Evolutionary conservation across 2,888 invertebrate species (phyloP), one percentile per base, ranked within the genome.

Genomic region (Drosophila engyochracea): DNA sequence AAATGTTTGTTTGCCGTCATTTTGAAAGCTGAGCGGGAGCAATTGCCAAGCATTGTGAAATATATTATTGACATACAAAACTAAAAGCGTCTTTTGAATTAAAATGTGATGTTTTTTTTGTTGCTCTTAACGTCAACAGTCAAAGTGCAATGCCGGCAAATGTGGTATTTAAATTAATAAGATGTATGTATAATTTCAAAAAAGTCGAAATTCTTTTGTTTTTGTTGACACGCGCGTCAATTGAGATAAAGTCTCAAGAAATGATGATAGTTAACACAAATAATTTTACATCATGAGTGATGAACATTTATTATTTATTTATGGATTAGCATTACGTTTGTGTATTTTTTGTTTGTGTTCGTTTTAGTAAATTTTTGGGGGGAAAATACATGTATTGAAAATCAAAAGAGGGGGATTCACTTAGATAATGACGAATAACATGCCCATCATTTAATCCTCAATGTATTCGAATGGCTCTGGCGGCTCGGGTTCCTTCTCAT

Each of bases 391-490:
- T 73, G 58, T 70, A 55, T 67, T 79, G 68, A 74, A 70, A 76
- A 85, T 76, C 62, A 30, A 66, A 65, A 78, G 81, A 65, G 63
- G 54, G 33, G 60, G 47, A 35, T 70, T 78, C 59, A 62, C 76
- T 91, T 90, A 91, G 74, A 91, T 90, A 73, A 90, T 89, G 85
- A 90, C 91, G 60, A 91, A 90, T 70, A 90, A 81, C 90, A 90
- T 82, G 81, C 83, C 87, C 90, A 90, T 87, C 90, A 90, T 87
- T 90, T 93, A 93, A 85, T 97, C 97, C 93, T 99, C 99, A 86
- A 96, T 96, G 94, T 97, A 99, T 94, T 99, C 98, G 93, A 99
- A 99, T 79, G 99, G 98, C 95, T 99, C 99, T 91, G 99, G 99
- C 52, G 99, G 98, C 90, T 98, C 98, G 0, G 99, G 98, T 94